Evolutionary conservation across 2,797 vertebrate species (phyloP).

Genomic region (Xyrichtys novacula): DNA sequence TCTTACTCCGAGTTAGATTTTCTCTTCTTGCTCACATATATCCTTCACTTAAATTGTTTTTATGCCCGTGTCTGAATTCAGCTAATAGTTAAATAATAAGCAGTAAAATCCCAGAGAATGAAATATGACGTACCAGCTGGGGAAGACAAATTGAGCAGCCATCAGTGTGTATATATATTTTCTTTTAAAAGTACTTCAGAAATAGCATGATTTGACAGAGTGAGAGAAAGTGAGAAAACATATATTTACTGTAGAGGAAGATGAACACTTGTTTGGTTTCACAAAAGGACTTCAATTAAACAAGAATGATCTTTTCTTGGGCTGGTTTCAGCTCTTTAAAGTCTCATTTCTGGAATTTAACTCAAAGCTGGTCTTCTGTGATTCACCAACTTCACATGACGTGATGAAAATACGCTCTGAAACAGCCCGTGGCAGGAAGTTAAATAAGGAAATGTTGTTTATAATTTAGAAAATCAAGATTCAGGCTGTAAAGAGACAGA

Average conservation of each 20-base stretch:
- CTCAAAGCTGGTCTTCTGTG: not conserved
- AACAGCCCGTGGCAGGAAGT: not conserved
- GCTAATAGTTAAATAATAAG: not conserved
- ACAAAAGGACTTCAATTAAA: constrained; percentile 16
- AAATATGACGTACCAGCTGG: not conserved
- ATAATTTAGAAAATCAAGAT: not conserved
- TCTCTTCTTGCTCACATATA: not conserved
- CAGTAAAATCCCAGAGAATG: not conserved
- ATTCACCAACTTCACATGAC: not conserved
- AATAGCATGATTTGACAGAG: not conserved
- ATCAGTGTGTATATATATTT: not conserved
- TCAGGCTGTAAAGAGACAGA: not conserved
- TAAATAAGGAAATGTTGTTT: not conserved
- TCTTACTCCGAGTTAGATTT: not conserved
- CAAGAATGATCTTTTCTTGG: constrained; percentile 1
- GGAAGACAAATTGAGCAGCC: not conserved
- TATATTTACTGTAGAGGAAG: constrained; percentile 8
- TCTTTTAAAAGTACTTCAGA: not conserved
- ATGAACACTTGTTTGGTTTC: constrained; percentile 16
- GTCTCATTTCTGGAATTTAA: constrained; percentile 17
- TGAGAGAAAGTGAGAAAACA: not conserved
- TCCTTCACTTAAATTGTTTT: not conserved
- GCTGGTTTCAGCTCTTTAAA: constrained; percentile 3
- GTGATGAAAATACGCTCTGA: not conserved
- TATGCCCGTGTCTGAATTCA: not conserved